Evolutionary conservation across 2,113 vertebrate species (phyloP).

Genomic region (Diadophis punctatus): DNA sequence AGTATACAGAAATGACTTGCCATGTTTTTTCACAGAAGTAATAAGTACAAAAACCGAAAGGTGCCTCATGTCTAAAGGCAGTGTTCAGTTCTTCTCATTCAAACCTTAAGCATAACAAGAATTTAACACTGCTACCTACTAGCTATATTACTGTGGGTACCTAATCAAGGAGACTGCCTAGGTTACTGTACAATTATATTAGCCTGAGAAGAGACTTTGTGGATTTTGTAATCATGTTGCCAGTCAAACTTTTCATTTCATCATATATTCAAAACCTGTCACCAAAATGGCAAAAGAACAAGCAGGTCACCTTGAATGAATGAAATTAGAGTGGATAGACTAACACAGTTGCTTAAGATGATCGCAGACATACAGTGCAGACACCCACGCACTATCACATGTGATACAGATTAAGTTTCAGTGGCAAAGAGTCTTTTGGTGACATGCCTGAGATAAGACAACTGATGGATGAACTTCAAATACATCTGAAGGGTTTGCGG

Average conservation of each 20-base stretch:
- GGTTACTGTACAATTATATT: background rate
- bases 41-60: background rate
- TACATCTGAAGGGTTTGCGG: conserved; percentile 38
- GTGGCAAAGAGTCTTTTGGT: conserved; percentile 11
- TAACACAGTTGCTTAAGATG: conserved; percentile 6
- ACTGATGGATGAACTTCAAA: conserved; percentile 57
- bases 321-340: background rate
- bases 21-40: background rate
- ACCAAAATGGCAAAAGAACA: background rate
- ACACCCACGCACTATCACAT: background rate
- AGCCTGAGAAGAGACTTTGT: background rate
- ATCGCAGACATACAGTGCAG: background rate
- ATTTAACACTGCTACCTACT: background rate
- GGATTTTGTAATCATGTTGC: conserved; percentile 3
- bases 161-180: background rate
- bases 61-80: background rate
- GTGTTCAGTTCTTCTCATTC: background rate
- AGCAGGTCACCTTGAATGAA: conserved; percentile 2
- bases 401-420: background rate
- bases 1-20: background rate
- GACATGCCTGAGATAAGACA: conserved; percentile 48
- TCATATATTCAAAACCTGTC: background rate
- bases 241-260: background rate
- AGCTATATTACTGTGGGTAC: accelerated
- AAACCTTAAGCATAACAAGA: background rate